Evolutionary conservation across 2,888 invertebrate genomes (phyloP), one percentile per base, ranked within the genome.

Genomic region (Sepiola atlantica): DNA sequence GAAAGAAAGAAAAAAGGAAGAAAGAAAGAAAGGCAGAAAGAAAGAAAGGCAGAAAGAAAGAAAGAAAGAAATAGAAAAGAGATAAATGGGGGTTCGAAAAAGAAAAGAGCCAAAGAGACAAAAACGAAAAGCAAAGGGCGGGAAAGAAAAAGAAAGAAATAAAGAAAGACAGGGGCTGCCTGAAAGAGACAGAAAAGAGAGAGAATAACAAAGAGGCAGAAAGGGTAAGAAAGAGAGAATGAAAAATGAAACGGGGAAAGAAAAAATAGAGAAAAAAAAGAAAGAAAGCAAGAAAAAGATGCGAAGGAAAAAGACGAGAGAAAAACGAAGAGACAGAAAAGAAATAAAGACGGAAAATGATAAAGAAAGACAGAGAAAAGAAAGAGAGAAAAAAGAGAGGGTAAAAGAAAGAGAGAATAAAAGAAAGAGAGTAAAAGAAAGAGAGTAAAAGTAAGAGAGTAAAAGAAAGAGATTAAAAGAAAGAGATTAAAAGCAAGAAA

Each of bases 211-310:
- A 12, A 61, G 24, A 24, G 24, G 8, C 6, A 24, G 2, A 61
- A 6, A 1, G 24, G 8, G 1, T 4, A 61, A 61, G 24, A 61
- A 21, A 61, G 18, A 24, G 2, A 61, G 61, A 61, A 61, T n/a
- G 16, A 55, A 55, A 55, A 55, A 55, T 20, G 6, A 55, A 55
- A 4, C 55, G 55, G 28, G n/a, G 61, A 8, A 28, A 8, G 24
- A 28, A 0, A 28, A 3, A 6, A 0, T 10, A 28, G 6, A 8
- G 24, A 28, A 12, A 14, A 1, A 6, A 14, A 8, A 14, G n/a
- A 3, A 28, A 61, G 0, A 12, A 61, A 14, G 28, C 28, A 28
- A 28, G 28, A 14, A 28, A 61, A 28, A n/a, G n/a, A n/a, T n/a
- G n/a, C n/a, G n/a, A n/a, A n/a, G n/a, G n/a, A n/a, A n/a, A n/a